Conservation (phyloP, 2,113 vertebrate genomes). For the Dendropsophus ebraccatus region DNA sequence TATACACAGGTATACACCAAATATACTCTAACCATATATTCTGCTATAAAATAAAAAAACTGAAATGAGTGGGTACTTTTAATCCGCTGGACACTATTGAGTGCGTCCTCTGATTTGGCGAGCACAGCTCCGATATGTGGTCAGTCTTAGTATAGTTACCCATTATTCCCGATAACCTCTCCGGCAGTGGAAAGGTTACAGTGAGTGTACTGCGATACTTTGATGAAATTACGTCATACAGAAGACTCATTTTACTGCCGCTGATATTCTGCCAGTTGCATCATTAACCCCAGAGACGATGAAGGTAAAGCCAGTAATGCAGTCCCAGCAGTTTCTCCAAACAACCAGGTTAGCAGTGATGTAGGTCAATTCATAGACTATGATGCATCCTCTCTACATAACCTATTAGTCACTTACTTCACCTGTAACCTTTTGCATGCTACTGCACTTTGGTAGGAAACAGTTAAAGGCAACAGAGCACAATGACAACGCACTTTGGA, state of each 20-base stretch:
- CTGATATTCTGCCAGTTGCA: neutral
- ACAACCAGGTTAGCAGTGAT: neutral
- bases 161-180: neutral
- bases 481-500: slow-evolving; percentile 55
- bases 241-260: neutral
- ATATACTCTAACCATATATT: no score
- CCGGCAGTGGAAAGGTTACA: neutral
- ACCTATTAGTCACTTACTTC: slow-evolving; percentile 2
- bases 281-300: neutral
- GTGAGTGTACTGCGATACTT: neutral
- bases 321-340: neutral
- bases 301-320: no score
- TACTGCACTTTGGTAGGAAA: neutral
- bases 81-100: no score
- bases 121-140: neutral
- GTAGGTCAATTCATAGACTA: neutral
- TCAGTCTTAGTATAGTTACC: neutral
- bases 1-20: no score
- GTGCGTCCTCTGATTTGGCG: no score
- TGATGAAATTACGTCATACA: neutral
- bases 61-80: no score
- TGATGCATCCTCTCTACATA: neutral
- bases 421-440: neutral
- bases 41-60: no score
- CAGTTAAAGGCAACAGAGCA: slow-evolving; percentile 29